Base-by-base conservation (phyloP, 2,888 invertebrate genomes). In the Brachyptera risi region DNA sequence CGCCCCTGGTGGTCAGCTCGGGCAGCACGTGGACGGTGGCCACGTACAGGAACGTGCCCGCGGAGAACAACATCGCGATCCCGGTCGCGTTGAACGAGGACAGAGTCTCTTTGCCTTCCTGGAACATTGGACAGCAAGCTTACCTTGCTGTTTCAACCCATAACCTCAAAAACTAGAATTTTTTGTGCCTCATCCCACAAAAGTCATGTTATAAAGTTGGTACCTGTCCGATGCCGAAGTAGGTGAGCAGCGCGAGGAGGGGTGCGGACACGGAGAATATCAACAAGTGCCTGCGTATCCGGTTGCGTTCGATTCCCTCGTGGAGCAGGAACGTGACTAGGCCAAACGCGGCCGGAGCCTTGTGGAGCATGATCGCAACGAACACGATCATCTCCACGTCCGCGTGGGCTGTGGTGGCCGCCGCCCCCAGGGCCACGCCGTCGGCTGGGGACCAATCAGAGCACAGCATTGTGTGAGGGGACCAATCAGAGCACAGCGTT, bases 281-380 rank as follows among this genome's bases (percentile, higher is more conserved):
- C 26, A 93, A 76, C 50, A 99, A 79, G 76, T 99, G 97, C 70
- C 85, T 89, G 26, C 92, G 80, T 70, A 98, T 96, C 66, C 90
- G 80, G 66, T 86, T 86, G 74, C 91, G 83, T 66, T 98, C 97
- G 26, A 98, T 83, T 4, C 96, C 96, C 71, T 96, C 96, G 73
- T 97, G 96, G 65, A 99, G 76, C 42, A 99, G 79, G 75, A 97
- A 98, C n/a, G 97, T 96, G 38, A 97, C 97, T 15, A 99, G 80
- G 0, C 98, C 99, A 79, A 99, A 99, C 0, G 99, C 96, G 2
- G 99, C 98, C 0, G 99, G 99, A 0, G 97, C 98, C 79, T 99
- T 99, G 72, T 99, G 99, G 58, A 99, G 76, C 97, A 99, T 99
- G 67, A 99, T 99, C 2, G 99, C 99, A 27, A 98, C 74, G 76